phyloP scores from a whole-genome alignment of 2,113 vertebrate species.

The Emydura subglobosa region DNA sequence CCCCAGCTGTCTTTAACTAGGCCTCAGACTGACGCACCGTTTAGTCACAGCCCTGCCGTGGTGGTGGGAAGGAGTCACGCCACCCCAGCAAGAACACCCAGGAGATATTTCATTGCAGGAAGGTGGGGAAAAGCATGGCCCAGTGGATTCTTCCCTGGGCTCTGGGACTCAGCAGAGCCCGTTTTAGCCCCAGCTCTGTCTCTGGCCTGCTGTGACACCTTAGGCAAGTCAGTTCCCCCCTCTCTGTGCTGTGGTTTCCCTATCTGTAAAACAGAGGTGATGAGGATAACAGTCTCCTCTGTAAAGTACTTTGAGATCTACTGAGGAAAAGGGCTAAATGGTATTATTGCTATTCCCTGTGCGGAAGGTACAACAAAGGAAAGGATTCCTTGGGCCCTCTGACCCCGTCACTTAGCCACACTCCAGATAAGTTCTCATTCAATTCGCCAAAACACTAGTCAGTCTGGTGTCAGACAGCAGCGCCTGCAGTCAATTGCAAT shows the following conservation, averaged over 20 bases:
- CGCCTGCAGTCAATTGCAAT: neutral
- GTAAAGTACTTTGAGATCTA: neutral
- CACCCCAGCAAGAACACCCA: rapidly evolving
- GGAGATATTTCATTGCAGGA: neutral
- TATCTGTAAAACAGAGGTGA: neutral
- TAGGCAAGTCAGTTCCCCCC: neutral
- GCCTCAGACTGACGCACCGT: neutral
- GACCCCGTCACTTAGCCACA: neutral
- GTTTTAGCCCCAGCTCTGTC: rapidly evolving
- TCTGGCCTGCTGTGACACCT: neutral
- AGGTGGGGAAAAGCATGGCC: neutral
- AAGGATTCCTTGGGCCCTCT: neutral
- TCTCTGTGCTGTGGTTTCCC: neutral
- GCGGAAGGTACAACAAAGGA: neutral
- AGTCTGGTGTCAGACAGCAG: neutral
- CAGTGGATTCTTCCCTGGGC: neutral
- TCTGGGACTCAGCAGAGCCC: neutral
- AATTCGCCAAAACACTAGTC: neutral
- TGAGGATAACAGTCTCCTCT: neutral
- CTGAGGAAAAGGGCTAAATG: neutral
- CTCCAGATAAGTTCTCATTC: neutral
- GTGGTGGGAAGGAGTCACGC: neutral
- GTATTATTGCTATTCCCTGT: neutral
- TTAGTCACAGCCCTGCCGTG: neutral
- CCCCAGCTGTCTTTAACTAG: neutral